Base-by-base conservation (phyloP, 2,113 vertebrate genomes). In the Hassar affinis region DNA sequence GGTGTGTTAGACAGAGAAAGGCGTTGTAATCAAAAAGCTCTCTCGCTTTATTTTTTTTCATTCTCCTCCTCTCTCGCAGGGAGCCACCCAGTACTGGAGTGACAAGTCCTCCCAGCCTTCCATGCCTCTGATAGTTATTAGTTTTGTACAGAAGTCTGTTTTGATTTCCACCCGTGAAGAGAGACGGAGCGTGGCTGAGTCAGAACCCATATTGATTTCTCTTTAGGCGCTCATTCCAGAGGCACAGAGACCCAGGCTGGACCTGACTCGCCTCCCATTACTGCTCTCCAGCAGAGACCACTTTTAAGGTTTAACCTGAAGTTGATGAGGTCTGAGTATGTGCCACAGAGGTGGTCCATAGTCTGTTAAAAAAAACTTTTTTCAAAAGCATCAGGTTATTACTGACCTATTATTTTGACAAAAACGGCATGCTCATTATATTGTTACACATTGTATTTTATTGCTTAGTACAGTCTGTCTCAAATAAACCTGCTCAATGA, bases 191-290 rank as follows among this genome's bases (percentile, higher is more conserved):
- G 69, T 52, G 82, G 87, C 89, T 91, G 90, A 92, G 84, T 92
- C 90, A 91, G 89, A 88, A 90, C 88, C 87, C 81, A 75, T 92
- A 94, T 93, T 83, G 92, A 93, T 93, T 92, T 89, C 89, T 89
- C 80, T 84, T 92, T 84, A 86, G 62, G 79, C 82, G 82, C 85
- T 86, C 80, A 59, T 88, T 88, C 86, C 78, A 64, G 56, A 78
- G 81, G 72, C 76, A 38, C 42, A 59, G 86, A 85, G 84, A 82
- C 71, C 81, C 62, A 27, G 78, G 42, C 64, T 87, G 81, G 54
- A 87, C 86, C 84, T 88, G 78, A 81, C 75, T 88, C 84, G 68
- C 74, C 74, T 74, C 57, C 81, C 77, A 84, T 88, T 88, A 83
- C 81, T 62, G 79, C 64, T 76, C 68, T 57, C 81, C 75, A 51